These are phyloP conservation scores for Magallana gigas DNA, from an alignment of 1,140 invertebrate genomes.

Conservation along the genomic window DNA sequence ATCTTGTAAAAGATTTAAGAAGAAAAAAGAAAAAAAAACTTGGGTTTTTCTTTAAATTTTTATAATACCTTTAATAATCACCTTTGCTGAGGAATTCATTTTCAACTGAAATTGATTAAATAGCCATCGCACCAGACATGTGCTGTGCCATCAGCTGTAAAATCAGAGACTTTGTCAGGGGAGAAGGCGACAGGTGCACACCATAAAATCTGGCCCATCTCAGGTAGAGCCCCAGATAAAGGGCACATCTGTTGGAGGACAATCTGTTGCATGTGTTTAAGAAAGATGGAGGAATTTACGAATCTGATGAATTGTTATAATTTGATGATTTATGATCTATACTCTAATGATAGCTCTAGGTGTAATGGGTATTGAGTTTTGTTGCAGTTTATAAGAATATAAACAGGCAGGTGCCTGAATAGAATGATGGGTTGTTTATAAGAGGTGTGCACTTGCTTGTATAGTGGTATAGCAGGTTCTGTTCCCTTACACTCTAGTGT, in stretches of 20 bases:
- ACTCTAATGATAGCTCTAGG: neutral
- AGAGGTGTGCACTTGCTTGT: too few relatives aligned
- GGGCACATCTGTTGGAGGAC: conserved; percentile 7
- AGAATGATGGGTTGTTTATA: too few relatives aligned
- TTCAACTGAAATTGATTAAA: conserved; percentile 29
- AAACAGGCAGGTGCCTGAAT: neutral
- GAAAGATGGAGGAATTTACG: neutral
- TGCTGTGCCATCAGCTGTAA: conserved; percentile 32
- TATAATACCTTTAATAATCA: conserved; percentile 15
- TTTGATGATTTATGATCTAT: neutral
- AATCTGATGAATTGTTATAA: conserved; percentile 7
- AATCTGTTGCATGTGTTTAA: conserved; percentile 17
- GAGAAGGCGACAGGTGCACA: conserved; percentile 7
- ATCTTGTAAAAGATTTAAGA: neutral
- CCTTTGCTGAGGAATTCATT: conserved; percentile 24
- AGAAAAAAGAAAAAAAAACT: conserved; percentile 3
- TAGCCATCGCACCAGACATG: conserved; percentile 19
- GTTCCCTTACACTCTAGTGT: too few relatives aligned
- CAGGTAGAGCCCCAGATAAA: conserved; percentile 25
- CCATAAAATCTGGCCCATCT: conserved; percentile 18
- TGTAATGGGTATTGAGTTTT: neutral
- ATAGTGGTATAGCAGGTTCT: too few relatives aligned
- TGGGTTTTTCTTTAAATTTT: neutral
- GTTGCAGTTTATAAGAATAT: neutral
- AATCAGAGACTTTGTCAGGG: neutral